Evolutionary conservation across 2,113 vertebrate genomes (phyloP), one percentile per base, ranked within the genome.

Genomic region (Apteryx mantelli): DNA sequence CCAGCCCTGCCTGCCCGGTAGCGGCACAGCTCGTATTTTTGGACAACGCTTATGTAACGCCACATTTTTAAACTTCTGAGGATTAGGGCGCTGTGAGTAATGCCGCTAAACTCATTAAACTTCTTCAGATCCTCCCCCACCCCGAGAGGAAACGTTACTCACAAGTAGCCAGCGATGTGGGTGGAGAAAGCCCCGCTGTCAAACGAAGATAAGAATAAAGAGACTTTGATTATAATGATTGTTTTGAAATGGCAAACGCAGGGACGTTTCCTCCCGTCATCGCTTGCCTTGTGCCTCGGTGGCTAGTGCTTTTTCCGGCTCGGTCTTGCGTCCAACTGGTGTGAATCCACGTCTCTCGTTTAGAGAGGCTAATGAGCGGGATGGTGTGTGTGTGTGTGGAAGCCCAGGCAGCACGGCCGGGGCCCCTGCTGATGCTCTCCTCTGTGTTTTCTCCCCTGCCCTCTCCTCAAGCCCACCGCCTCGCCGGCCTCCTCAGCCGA

Each of bases 401-500:
- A 63, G 36, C 13, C 46, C 68, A 71, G 38, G 46, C 86, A 42
- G 28, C 3, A 4, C 40, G 30, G 5, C 74, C 86, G 46, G 12
- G 69, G 42, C 88, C 32, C 15, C 30, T 93, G 84, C 96, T 98
- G 94, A 98, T 90, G 7, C 42, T 61, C 77, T 97, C 80, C 95
- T 66, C 90, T 97, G 25, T 98, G 82, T 97, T 97, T 97, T 95
- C 61, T 97, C 92, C 77, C 92, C 64, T 89, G 83, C 82, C 0
- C 78, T 91, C 93, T 95, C 89, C 93, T 88, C 91, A 97, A 99
- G 99, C 99, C 99, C 40, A 99, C 99, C 5, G 98, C 98, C 15
- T 99, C 99, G 96, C 99, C 99, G 44, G 99, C 99, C 82, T 99
- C 99, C 68, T 99, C 99, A 0, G 99, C 99, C 0, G 99, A 99